Percentiles rank a stretch among this genome's conserved stretches.
Conservation (phyloP, 2,888 invertebrate species). For the Caenorhabditis sinica region DNA sequence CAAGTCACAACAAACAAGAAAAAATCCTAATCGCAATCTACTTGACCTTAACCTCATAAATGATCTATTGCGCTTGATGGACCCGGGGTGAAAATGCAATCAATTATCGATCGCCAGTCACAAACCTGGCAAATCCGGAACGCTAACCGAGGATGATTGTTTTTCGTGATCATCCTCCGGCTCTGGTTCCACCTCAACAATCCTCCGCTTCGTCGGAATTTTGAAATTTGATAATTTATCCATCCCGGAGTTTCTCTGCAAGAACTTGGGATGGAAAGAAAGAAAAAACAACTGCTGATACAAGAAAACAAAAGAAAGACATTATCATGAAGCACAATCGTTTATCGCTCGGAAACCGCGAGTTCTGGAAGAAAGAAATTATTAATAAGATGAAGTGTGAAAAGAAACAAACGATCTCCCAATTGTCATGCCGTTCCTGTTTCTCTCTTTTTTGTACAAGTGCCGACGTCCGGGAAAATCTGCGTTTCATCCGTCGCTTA, state of each 20-base stretch:
- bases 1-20: background rate
- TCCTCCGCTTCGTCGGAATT: constrained; percentile 33
- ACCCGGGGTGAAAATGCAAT: background rate
- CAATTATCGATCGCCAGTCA: background rate
- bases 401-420: background rate
- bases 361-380: background rate
- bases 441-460: constrained; percentile 2
- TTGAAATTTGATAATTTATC: constrained; percentile 8
- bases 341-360: background rate
- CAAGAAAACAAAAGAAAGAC: background rate
- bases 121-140: constrained; percentile 29
- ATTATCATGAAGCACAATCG: background rate
- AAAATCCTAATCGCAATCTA: background rate
- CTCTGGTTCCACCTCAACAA: background rate
- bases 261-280: background rate
- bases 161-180: background rate
- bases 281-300: background rate
- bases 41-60: no score
- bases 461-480: background rate
- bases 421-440: background rate
- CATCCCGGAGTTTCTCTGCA: constrained; percentile 41
- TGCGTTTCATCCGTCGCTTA: no score
- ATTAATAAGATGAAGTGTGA: background rate
- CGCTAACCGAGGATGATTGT: background rate
- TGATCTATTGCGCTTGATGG: no score